Conservation (phyloP, 1,140 invertebrate genomes). For the Drosophila pallidifrons region DNA sequence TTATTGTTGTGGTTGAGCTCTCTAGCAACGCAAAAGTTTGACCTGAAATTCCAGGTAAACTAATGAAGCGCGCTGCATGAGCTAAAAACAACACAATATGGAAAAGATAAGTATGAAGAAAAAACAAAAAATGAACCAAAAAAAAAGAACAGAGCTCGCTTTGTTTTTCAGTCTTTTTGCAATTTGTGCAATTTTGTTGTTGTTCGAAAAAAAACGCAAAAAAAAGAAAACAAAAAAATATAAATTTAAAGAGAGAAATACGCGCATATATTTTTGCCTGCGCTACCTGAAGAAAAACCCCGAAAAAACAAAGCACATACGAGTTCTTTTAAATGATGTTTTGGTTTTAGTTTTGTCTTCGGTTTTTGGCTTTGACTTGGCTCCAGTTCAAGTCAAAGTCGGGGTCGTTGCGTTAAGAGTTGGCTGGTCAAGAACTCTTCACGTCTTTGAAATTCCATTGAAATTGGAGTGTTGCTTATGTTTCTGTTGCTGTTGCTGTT, state of each 20-base stretch:
- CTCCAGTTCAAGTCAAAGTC: slow-evolving; percentile 17
- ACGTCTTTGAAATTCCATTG: slow-evolving; percentile 68
- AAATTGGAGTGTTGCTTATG: slow-evolving; percentile 41
- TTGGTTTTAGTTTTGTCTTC: slow-evolving; percentile 19
- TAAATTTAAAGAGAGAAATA: slow-evolving; percentile 18
- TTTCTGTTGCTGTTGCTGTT: slow-evolving; percentile 28
- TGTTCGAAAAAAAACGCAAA: slow-evolving; percentile 8
- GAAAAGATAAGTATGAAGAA: not conserved
- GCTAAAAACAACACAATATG: slow-evolving; percentile 16
- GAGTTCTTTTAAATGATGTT: slow-evolving; percentile 69
- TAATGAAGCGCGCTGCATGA: slow-evolving; percentile 64
- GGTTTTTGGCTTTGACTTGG: not conserved
- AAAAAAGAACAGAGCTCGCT: slow-evolving; percentile 26
- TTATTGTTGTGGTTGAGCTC: slow-evolving; percentile 10
- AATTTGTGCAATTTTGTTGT: slow-evolving; percentile 42
- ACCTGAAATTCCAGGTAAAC: slow-evolving; percentile 72
- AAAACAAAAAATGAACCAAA: not conserved
- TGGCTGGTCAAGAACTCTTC: slow-evolving; percentile 44
- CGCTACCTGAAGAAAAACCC: slow-evolving; percentile 38
- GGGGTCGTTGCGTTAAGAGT: slow-evolving; percentile 32
- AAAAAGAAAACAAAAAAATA: slow-evolving; percentile 2
- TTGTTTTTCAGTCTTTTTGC: slow-evolving; percentile 49
- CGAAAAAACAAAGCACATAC: slow-evolving; percentile 9
- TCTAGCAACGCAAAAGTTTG: slow-evolving; percentile 30
- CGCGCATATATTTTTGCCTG: slow-evolving; percentile 11